Evolutionary conservation across 92 coral and sea anemone species (phyloP), one percentile per base, ranked within the genome.

Genomic region (Epizoanthus illoricatus): DNA sequence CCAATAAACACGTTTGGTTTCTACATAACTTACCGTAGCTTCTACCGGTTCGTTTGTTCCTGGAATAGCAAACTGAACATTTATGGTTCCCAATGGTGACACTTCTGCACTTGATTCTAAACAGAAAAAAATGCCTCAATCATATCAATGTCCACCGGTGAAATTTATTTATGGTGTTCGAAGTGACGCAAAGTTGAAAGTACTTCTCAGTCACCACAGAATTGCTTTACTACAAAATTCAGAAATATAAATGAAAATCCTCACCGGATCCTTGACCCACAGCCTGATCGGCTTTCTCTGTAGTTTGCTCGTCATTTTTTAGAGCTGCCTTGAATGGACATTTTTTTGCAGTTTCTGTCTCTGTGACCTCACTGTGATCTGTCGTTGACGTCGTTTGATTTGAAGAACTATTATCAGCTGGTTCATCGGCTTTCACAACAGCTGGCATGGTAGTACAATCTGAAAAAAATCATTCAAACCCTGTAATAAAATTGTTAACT

Each of bases 21-120:
- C 67, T 59, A 57, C 20, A 17, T 7, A 21, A 73, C 83, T 84
- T 85, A 96, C 99, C 87, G 91, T 91, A 12, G 92, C 95, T 24
- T 92, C 65, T 4, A 96, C 87, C 28, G 96, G 91, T 86, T 96
- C 99, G 82, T 80, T 96, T 10, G 91, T 90, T 21, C 99, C 99
- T 65, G 99, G 99, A 64, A 96, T 88, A 24, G 90, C 17, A 85
- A 96, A 92, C 23, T 91, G 89, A 16, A 96, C 65, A 73, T 88
- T 93, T 10, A 93, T 90, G 41, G 93, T 94, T 67, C 97, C 97
- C 57, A 90, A 18, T 2, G 90, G 97, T 13, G 82, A 5, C 7
- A 63, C 45, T 12, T 78, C 82, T 63, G 72, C 24, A 41, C 47
- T 15, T 52, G 58, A 18, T 42, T 78, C 82, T 78, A 36, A 12